Evolutionary conservation across 1,140 invertebrate genomes (phyloP).

Genomic region (Helicoverpa armigera): DNA sequence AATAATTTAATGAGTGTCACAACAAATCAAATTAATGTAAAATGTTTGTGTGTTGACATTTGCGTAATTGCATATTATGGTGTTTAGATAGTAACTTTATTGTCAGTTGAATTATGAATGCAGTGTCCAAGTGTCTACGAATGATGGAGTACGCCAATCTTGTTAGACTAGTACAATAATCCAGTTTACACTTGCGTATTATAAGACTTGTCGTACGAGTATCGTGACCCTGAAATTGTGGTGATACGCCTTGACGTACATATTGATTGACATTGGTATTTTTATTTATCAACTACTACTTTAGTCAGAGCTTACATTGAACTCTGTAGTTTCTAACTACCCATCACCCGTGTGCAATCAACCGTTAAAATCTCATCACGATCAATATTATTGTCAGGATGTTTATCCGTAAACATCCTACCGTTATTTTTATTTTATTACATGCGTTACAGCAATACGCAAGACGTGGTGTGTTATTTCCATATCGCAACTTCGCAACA

Average conservation of each 20-base stretch:
- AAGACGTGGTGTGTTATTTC: slow-evolving; percentile 24
- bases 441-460: slow-evolving; percentile 34
- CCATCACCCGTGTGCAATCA: background rate
- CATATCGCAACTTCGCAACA: background rate
- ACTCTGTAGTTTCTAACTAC: too few relatives aligned
- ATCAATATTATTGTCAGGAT: slow-evolving; percentile 48
- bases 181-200: slow-evolving; percentile 34
- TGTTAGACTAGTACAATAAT: slow-evolving; percentile 40
- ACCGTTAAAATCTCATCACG: background rate
- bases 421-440: slow-evolving; percentile 47
- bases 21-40: background rate
- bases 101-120: slow-evolving; percentile 21
- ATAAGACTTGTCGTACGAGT: slow-evolving; percentile 43
- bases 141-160: slow-evolving; percentile 35
- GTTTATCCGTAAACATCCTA: slow-evolving; percentile 58
- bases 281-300: background rate
- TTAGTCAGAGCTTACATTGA: background rate
- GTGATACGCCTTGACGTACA: slow-evolving; percentile 8
- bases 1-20: background rate
- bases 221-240: slow-evolving; percentile 35
- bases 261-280: slow-evolving; percentile 18
- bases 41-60: background rate
- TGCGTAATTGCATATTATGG: slow-evolving; percentile 1
- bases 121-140: background rate
- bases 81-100: slow-evolving; percentile 20